Evolutionary conservation across 2,888 invertebrate species (phyloP).

Genomic region (Drosophila neonasuta): DNA sequence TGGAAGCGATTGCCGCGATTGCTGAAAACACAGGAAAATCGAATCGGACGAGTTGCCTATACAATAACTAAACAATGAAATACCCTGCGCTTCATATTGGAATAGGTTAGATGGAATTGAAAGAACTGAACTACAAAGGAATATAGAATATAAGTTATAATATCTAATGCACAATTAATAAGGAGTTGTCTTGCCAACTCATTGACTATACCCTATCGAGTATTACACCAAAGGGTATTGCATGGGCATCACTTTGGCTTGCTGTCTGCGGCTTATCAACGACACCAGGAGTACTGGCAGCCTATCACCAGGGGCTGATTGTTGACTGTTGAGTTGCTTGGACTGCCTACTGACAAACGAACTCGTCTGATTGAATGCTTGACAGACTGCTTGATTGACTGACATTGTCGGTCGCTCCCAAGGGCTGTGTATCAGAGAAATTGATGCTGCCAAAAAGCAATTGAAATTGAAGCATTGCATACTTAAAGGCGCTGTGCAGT

Average conservation of each 20-base stretch:
- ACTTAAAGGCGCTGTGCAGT: slow-evolving; percentile 33
- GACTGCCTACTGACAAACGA: slow-evolving; percentile 37
- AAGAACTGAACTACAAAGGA: too few species aligned
- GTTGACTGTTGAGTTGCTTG: slow-evolving; percentile 27
- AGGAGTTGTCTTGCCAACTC: not conserved
- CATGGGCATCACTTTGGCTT: slow-evolving; percentile 10
- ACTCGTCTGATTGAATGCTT: slow-evolving; percentile 8
- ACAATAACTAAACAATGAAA: not conserved
- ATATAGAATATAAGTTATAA: too few species aligned
- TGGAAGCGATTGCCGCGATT: slow-evolving; percentile 21
- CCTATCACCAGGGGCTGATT: slow-evolving; percentile 39
- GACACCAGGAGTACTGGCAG: slow-evolving; percentile 11
- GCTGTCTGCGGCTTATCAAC: slow-evolving; percentile 43
- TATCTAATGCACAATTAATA: too few species aligned
- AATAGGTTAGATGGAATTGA: not conserved
- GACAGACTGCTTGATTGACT: slow-evolving; percentile 35
- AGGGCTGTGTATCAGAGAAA: not conserved
- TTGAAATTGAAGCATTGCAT: slow-evolving; percentile 37
- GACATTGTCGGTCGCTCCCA: slow-evolving; percentile 25
- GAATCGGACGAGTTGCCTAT: not conserved
- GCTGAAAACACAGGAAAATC: slow-evolving; percentile 4
- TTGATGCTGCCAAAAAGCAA: slow-evolving; percentile 24
- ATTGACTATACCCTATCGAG: not conserved
- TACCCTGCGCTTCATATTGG: not conserved
- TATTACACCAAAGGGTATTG: slow-evolving; percentile 1